A percentile compares a stretch with the other conserved stretches of the same genome.
Evolutionary conservation across 2,797 vertebrate species (phyloP).

Genomic region (Thunnus albacares): DNA sequence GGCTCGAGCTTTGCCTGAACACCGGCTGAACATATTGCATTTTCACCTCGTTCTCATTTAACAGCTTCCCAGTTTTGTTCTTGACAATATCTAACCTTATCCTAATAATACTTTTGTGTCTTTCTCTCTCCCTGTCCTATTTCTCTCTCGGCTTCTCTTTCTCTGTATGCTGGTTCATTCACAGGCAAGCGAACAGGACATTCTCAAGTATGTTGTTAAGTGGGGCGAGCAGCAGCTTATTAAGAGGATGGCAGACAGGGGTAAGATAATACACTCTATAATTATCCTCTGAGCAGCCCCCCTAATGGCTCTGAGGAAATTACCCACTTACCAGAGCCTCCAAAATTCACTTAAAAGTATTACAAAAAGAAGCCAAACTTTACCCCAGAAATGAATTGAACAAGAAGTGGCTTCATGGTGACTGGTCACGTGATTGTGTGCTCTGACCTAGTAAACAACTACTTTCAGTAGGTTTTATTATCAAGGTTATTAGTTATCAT

Average conservation of each 20-base stretch:
- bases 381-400: slow-evolving; percentile 37
- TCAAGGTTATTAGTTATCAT: slow-evolving; percentile 28
- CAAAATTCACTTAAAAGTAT: slow-evolving; percentile 67
- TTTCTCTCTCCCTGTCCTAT: slow-evolving; percentile 39
- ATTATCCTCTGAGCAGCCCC: slow-evolving; percentile 78
- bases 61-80: slow-evolving; percentile 47
- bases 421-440: slow-evolving; percentile 38
- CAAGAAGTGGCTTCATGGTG: slow-evolving; percentile 31
- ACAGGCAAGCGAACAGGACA: slow-evolving; percentile 99
- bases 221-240: slow-evolving; percentile 99
- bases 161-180: slow-evolving; percentile 66
- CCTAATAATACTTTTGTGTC: slow-evolving; percentile 58
- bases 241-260: slow-evolving; percentile 99
- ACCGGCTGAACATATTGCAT: slow-evolving; percentile 46
- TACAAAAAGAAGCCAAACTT: slow-evolving; percentile 52
- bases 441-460: slow-evolving; percentile 27
- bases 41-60: slow-evolving; percentile 52
- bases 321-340: slow-evolving; percentile 68
- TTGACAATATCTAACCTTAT: slow-evolving; percentile 53
- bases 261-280: slow-evolving; percentile 89
- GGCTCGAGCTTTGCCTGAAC: slow-evolving; percentile 21
- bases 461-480: slow-evolving; percentile 16
- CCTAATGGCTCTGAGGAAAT: slow-evolving; percentile 79
- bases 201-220: slow-evolving; percentile 98
- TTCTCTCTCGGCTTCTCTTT: slow-evolving; percentile 23